A percentile compares a stretch with the other conserved stretches of the same genome.
Conservation (phyloP, 2,797 vertebrate genomes). For the Sebastes oblongus region DNA sequence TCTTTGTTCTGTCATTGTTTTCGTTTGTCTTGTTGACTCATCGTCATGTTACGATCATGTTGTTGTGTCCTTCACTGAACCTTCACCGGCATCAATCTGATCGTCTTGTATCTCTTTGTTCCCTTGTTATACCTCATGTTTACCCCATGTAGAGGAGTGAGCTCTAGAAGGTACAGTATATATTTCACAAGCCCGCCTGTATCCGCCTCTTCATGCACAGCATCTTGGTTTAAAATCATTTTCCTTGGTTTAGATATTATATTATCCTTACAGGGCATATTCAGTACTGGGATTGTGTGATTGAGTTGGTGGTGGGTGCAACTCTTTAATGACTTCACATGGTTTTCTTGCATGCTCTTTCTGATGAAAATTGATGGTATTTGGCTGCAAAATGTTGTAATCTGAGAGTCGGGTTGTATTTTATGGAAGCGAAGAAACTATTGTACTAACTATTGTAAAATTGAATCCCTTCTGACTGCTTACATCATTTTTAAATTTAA, state of each 20-base stretch:
- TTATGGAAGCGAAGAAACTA: not conserved
- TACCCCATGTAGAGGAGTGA: constrained; percentile 67
- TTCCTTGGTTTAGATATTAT: not conserved
- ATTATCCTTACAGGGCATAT: not conserved
- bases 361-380: not conserved
- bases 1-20: not conserved
- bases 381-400: not conserved
- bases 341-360: constrained; percentile 15
- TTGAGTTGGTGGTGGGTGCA: constrained; percentile 41
- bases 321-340: not conserved
- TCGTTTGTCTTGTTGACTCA: not conserved
- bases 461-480: not conserved
- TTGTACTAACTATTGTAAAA: not conserved
- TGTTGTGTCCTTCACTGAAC: constrained; percentile 2
- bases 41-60: not conserved
- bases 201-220: not conserved
- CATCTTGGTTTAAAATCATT: not conserved
- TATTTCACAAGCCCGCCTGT: not conserved
- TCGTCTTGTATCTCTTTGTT: constrained; percentile 37
- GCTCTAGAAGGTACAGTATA: constrained; percentile 75
- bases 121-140: constrained; percentile 17
- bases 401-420: not conserved
- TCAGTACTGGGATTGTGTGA: not conserved
- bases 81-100: constrained; percentile 22
- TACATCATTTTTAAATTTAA: not conserved